Evolutionary conservation across 2,113 vertebrate species (phyloP).

Genomic region (Anthoscopus minutus): DNA sequence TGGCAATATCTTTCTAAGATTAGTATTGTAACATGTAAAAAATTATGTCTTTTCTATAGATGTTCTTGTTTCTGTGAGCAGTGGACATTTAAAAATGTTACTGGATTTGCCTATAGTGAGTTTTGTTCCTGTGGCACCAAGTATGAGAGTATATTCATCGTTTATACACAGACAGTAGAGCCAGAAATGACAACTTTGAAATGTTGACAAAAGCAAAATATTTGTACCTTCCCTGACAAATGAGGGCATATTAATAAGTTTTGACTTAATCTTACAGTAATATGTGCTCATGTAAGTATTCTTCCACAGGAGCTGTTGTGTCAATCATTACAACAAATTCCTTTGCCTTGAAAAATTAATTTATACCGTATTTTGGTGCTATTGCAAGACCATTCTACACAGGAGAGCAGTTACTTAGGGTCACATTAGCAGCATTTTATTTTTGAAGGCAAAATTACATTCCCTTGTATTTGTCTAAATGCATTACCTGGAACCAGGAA

Average conservation of each 20-base stretch:
- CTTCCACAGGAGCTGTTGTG: not conserved
- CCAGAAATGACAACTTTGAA: not conserved
- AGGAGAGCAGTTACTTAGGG: not conserved
- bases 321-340: not conserved
- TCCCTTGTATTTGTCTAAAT: not conserved
- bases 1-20: not conserved
- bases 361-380: not conserved
- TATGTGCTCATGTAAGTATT: not conserved
- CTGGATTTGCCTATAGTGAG: not conserved
- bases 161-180: not conserved
- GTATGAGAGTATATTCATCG: not conserved
- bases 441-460: not conserved
- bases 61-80: slow-evolving; percentile 4
- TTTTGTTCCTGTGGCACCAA: not conserved
- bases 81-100: not conserved
- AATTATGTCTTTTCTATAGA: not conserved
- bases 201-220: not conserved
- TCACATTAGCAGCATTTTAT: not conserved
- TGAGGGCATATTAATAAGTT: not conserved
- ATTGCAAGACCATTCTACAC: not conserved
- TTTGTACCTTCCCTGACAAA: not conserved
- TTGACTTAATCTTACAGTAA: not conserved
- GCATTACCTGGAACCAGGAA: not conserved
- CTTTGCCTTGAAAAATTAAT: not conserved
- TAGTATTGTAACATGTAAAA: not conserved